Evolutionary conservation across 1,140 invertebrate genomes (phyloP), one percentile per base, ranked within the genome.

Genomic region (Ceratitis capitata): DNA sequence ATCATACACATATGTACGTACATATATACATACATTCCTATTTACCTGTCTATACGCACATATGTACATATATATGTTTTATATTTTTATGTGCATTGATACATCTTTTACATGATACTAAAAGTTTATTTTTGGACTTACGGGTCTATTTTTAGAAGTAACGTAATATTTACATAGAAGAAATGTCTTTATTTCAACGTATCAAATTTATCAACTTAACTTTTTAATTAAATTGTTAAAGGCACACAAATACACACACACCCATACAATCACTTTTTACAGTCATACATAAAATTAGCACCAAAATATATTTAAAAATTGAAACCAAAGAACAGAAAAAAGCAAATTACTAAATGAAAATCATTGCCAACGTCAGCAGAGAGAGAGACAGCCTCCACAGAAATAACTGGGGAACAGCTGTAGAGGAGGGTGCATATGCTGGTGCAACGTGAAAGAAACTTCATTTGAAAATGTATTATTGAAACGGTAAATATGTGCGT

Each of bases 321-420:
- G n/a, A n/a, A 69, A 12, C 32, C 61, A 16, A 35, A 39, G 61
- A 69, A 69, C 12, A n/a, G 5, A 16, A 29, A 69, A 19, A 12
- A 32, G 7, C 6, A 32, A 1, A 29, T 39, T 32, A 32, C 14
- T 39, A 35, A 69, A 69, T 69, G 32, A 69, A 69, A 69, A 69
- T 69, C 61, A 69, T 19, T 69, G 61, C 32, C 61, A 69, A 69
- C 61, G 61, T 69, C 61, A 69, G 61, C 61, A 69, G 61, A 29
- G 51, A 23, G 29, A 69, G 61, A 29, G 51, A 23, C n/a, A 32
- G 29, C 39, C 29, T 74, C 19, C 64, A 32, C 14, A 35, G 39
- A 35, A 74, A 35, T 9, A 74, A 16, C 35, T 74, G 29, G 32
- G 29, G 14, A 32, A n/a, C 26, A 32, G 61, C 61, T n/a, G n/a